Conservation (phyloP, 2,797 vertebrate species). For the Anguilla obscura region DNA sequence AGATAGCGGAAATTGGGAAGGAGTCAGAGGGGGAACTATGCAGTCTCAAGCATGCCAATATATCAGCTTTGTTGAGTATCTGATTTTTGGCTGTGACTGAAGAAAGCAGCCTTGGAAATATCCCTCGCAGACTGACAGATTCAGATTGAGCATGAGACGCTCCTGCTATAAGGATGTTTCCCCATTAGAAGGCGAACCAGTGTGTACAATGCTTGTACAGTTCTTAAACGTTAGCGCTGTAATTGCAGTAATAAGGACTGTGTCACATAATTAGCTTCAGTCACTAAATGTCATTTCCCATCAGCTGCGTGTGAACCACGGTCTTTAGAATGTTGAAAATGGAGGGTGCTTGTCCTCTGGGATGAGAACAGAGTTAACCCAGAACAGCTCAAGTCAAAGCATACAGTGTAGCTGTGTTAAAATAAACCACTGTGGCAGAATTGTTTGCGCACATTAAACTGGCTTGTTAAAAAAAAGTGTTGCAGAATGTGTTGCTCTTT, state of each 20-base stretch:
- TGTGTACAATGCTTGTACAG: not conserved
- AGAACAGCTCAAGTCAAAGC: not conserved
- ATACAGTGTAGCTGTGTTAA: not conserved
- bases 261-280: not conserved
- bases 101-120: not conserved
- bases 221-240: not conserved
- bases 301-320: not conserved
- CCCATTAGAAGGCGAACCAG: not conserved
- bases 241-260: not conserved
- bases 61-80: not conserved
- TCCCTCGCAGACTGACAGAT: not conserved
- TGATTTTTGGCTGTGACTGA: not conserved
- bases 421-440: not conserved
- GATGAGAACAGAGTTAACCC: not conserved
- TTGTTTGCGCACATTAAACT: not conserved
- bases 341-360: not conserved
- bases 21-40: not conserved
- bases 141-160: not conserved
- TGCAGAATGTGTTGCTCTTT: not conserved
- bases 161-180: not conserved
- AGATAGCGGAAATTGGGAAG: slow-evolving; percentile 43
- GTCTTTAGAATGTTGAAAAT: not conserved
- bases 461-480: not conserved
- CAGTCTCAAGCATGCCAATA: not conserved
- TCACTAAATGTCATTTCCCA: not conserved